These are phyloP conservation scores for Apistogramma diplotaenia DNA, from an alignment of 2,113 vertebrate genomes.

Conservation along the genomic window DNA sequence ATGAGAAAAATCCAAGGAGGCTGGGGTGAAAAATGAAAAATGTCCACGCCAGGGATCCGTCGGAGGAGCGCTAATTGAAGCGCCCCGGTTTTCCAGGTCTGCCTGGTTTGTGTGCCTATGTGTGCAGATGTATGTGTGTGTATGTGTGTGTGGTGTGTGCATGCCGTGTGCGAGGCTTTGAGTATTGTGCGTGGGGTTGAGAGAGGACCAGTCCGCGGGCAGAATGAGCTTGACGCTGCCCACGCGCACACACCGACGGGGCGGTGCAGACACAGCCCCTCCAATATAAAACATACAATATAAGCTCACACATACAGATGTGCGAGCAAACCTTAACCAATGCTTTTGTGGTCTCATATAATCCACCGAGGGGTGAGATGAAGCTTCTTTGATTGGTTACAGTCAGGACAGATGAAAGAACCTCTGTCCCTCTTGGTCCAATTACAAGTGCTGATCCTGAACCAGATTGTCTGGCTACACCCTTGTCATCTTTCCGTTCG, in stretches of 20 bases:
- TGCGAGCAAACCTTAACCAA: neutral
- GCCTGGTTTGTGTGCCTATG: neutral
- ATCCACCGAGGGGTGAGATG: neutral
- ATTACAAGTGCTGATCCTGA: conserved; percentile 36
- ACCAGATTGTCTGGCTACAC: neutral
- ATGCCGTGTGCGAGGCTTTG: neutral
- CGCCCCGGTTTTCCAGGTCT: conserved; percentile 13
- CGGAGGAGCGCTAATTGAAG: conserved; percentile 30
- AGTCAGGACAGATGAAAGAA: conserved; percentile 13
- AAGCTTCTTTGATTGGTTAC: neutral
- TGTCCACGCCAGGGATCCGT: conserved; percentile 53
- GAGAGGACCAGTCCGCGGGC: conserved; percentile 44
- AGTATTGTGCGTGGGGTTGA: neutral
- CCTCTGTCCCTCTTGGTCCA: conserved; percentile 12
- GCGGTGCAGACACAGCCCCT: conserved; percentile 41
- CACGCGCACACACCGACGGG: conserved; percentile 30
- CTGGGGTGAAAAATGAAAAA: conserved; percentile 30
- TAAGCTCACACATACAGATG: neutral
- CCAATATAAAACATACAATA: neutral
- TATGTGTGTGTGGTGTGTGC: neutral
- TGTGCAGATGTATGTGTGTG: neutral
- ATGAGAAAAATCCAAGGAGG: conserved; percentile 28
- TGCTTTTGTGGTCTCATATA: neutral
- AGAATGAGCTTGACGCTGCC: conserved; percentile 18
- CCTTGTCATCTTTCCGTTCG: neutral